These are phyloP conservation scores for Phataginus tetradactyla DNA, from an alignment of 2,797 vertebrate genomes.

Conservation along the genomic window DNA sequence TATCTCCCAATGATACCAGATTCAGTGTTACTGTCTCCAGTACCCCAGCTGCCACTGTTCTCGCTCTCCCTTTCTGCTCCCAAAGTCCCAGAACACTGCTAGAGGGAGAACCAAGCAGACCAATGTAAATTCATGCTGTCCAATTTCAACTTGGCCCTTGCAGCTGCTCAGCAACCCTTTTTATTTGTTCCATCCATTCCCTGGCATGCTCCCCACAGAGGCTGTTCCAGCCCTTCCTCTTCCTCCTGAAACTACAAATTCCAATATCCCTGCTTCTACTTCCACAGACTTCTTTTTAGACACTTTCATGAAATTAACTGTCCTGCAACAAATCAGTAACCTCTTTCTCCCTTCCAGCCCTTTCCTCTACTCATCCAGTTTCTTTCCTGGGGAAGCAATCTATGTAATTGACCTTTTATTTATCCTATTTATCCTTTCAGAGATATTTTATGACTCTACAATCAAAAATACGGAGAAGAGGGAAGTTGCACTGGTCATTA, in stretches of 20 bases:
- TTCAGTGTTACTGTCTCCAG: background rate
- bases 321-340: conserved; percentile 30
- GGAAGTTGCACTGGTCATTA: background rate
- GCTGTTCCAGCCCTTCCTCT: conserved; percentile 52
- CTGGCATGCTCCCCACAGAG: conserved; percentile 55
- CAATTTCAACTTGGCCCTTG: conserved; percentile 58
- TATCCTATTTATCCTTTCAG: conserved; percentile 19
- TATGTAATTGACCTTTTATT: background rate
- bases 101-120: conserved; percentile 12
- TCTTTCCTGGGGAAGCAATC: conserved; percentile 21
- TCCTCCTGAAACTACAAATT: conserved; percentile 37
- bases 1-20: background rate
- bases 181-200: conserved; percentile 68
- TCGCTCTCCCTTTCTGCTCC: conserved; percentile 28
- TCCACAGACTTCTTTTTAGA: background rate
- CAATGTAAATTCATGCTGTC: conserved; percentile 54
- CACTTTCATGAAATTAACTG: conserved; percentile 25
- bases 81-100: conserved; percentile 25
- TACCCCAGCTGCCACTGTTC: background rate
- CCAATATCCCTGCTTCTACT: background rate
- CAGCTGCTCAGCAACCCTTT: conserved; percentile 68
- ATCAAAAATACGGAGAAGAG: conserved; percentile 20
- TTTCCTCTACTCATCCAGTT: conserved; percentile 3
- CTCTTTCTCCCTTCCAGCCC: conserved; percentile 17
- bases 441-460: conserved; percentile 34